Evolutionary conservation across 2,888 invertebrate genomes (phyloP).

Genomic region (Eilema sororculum): DNA sequence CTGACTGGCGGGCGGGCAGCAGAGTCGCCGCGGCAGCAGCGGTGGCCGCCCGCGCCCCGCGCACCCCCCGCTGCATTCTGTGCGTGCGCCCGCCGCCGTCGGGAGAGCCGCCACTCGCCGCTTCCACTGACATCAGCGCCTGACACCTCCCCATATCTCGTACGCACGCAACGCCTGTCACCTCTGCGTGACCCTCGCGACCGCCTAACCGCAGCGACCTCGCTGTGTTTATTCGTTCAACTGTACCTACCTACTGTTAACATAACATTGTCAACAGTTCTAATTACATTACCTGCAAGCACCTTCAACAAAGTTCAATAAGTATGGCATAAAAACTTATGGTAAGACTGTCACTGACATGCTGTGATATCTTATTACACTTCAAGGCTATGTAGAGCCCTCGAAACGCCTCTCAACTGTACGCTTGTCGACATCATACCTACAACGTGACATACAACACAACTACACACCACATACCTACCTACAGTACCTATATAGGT

Average conservation of each 20-base stretch:
- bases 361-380: slow-evolving; percentile 19
- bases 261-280: slow-evolving; percentile 37
- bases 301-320: slow-evolving; percentile 16
- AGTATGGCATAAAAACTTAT: slow-evolving; percentile 25
- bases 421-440: not conserved
- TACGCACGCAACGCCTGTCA: slow-evolving; percentile 71
- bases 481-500: slow-evolving; percentile 4
- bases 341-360: not conserved
- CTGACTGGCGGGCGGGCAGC: slow-evolving; percentile 75
- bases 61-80: slow-evolving; percentile 76
- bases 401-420: not conserved
- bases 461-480: not conserved
- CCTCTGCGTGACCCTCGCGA: slow-evolving; percentile 77
- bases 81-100: slow-evolving; percentile 72
- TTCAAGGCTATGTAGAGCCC: slow-evolving; percentile 26
- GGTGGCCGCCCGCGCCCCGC: slow-evolving; percentile 77
- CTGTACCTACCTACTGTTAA: slow-evolving; percentile 29
- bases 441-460: not conserved
- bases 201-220: slow-evolving; percentile 56
- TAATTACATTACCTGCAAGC: slow-evolving; percentile 39
- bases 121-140: slow-evolving; percentile 75
- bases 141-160: slow-evolving; percentile 73
- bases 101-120: slow-evolving; percentile 70
- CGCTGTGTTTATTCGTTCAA: slow-evolving; percentile 41
- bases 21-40: slow-evolving; percentile 67